Base-by-base conservation (phyloP, 1,140 invertebrate species). In the Drosophila ananassae region DNA sequence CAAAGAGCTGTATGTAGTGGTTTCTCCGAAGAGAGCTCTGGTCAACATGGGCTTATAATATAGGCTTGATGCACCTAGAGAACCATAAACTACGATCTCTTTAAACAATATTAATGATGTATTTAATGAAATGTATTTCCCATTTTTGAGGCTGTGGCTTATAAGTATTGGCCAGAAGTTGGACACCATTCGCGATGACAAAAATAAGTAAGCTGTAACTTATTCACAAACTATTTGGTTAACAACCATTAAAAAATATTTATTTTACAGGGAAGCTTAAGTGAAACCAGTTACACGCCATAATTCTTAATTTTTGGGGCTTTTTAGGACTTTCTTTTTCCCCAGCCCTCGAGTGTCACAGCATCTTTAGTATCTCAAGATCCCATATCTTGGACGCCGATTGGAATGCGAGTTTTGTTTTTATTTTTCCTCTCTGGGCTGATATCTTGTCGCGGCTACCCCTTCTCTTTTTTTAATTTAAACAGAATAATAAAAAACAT, bases 351-450 rank as follows among this genome's bases (percentile, higher is more conserved):
- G 34, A 37, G 4, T 37, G 34, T 37, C 34, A 4, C 12, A 37
- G 34, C 34, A 37, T 37, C 34, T 37, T n/a, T 10, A 37, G 10
- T 12, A 37, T 37, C 25, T 28, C 25, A 28, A 28, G 25, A 28
- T 28, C 12, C 21, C 28, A n/a, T 34, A 41, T 41, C 53, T 51
- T 39, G 39, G 32, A 39, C n/a, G 30, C 41, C 58, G 85, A 85
- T 80, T 85, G 60, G 58, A 68, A 68, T 69, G 77, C 77, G 77
- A 61, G 51, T 51, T 52, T 76, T 67, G 52, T 59, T 37, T 54
- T 44, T 17, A 13, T 10, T 58, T 61, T 5, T 12, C 10, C 1
- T 12, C 34, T 37, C 57, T 79, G 41, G 34, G 59, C 34, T 60
- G 59, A 55, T 73, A 30, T 72, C 54, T 60, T 3, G 25, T 25